phyloP scores from a whole-genome alignment of 2,888 invertebrate genomes.

The Hemicrepidius hirtus region DNA sequence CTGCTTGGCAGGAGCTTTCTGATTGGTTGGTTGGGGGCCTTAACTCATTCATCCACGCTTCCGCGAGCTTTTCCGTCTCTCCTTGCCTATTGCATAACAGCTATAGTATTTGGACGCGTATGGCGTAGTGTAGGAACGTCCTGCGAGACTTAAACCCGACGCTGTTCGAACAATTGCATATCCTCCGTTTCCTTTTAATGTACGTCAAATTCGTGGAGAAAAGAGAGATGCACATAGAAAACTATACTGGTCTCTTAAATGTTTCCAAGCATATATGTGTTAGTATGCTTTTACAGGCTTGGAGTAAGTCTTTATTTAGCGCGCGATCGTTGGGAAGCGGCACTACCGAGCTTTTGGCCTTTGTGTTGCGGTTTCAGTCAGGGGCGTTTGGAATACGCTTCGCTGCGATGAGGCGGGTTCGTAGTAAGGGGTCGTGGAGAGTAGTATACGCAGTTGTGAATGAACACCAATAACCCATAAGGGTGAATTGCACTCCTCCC shows the following conservation, averaged over 20 bases:
- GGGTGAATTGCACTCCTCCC: constrained; percentile 44
- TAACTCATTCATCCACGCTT: constrained; percentile 68
- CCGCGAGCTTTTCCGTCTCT: constrained; percentile 57
- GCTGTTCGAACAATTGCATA: constrained; percentile 54
- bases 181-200: constrained; percentile 54
- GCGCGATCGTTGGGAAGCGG: constrained; percentile 56
- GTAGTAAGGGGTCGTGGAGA: constrained; percentile 58
- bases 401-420: constrained; percentile 42
- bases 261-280: constrained; percentile 62
- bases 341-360: constrained; percentile 46
- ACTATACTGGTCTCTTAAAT: constrained; percentile 50
- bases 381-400: constrained; percentile 44
- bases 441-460: constrained; percentile 62
- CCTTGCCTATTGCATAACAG: constrained; percentile 59
- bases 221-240: constrained; percentile 50
- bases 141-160: constrained; percentile 42
- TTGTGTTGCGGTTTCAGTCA: constrained; percentile 51
- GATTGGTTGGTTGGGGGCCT: constrained; percentile 75
- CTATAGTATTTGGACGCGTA: constrained; percentile 53
- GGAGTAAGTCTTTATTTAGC: constrained; percentile 57
- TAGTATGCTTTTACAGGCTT: constrained; percentile 65
- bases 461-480: constrained; percentile 55
- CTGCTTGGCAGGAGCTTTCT: constrained; percentile 75
- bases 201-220: constrained; percentile 20
- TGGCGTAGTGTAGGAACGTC: constrained; percentile 55